Evolutionary conservation across 2,797 vertebrate species (phyloP), one percentile per base, ranked within the genome.

Genomic region (Sebastes matsubarae): DNA sequence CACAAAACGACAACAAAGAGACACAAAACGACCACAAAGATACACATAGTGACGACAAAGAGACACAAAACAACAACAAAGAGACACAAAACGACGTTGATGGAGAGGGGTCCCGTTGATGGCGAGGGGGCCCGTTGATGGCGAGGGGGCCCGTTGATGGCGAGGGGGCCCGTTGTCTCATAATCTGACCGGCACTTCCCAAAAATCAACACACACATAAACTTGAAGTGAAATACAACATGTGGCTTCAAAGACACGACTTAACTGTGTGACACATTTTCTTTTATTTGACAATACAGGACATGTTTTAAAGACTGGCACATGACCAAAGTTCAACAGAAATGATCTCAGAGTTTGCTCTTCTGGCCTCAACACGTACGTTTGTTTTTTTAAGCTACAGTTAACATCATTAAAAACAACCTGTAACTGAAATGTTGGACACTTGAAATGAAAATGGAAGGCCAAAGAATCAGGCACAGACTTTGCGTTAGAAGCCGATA

Each of bases 241-340:
- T 9, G 27, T 10, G 24, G 6, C 9, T 60, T 25, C 20, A 66
- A 8, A 71, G 5, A 61, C 1, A 10, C 3, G 20, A 75, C n/a
- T 1, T 61, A 59, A 12, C 0, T 42, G 18, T 63, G 22, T 30
- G 46, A 88, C 68, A 68, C 58, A 20, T 76, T 59, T 82, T 52
- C 1, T 83, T 93, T 89, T 82, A 93, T 91, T 90, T 67, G 79
- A 90, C 77, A 84, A 80, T 65, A 88, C 66, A 80, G 52, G 67
- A 75, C 54, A 84, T 80, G 12, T 16, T 36, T 76, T 54, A 77
- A 86, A 81, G 78, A 88, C 88, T 88, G 83, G 73, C 81, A 89
- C 72, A 29, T n/a, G 29, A 85, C 54, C 70, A 81, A 76, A 63
- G 59, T 58, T 75, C 52, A 87, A 79, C 74, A 77, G 65, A 83